A percentile compares a stretch with the other conserved stretches of the same genome.
phyloP scores from a whole-genome alignment of 2,888 invertebrate species.

The Tetropium fuscum region DNA sequence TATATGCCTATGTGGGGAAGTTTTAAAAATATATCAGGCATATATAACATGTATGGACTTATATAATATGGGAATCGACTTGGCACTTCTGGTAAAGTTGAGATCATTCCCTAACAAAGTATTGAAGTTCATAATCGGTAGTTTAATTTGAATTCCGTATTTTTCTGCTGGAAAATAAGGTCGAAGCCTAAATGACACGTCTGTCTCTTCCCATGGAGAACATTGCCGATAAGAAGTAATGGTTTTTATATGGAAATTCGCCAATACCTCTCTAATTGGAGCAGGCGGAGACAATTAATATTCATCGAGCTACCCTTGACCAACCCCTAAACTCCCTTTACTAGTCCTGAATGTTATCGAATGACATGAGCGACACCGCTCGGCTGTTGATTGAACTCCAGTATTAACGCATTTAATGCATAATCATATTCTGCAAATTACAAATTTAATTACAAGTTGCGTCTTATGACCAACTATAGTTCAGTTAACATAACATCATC shows the following conservation, averaged over 20 bases:
- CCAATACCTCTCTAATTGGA: slow-evolving; percentile 61
- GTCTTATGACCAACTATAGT: slow-evolving; percentile 20
- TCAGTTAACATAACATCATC: slow-evolving; percentile 14
- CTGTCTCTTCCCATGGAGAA: slow-evolving; percentile 34
- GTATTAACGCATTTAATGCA: slow-evolving; percentile 34
- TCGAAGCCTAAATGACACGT: slow-evolving; percentile 15
- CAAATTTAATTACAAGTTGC: slow-evolving; percentile 33
- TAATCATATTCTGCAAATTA: slow-evolving; percentile 31
- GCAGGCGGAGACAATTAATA: slow-evolving; percentile 62
- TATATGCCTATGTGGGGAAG: no score
- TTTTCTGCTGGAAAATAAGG: slow-evolving; percentile 20
- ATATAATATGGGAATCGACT: no score
- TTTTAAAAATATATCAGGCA: no score
- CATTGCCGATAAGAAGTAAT: slow-evolving; percentile 60
- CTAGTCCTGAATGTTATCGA: slow-evolving; percentile 17
- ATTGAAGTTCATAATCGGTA: no score
- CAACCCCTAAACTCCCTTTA: slow-evolving; percentile 11
- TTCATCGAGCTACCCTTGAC: slow-evolving; percentile 45
- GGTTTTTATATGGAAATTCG: slow-evolving; percentile 61
- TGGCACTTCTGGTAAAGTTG: no score
- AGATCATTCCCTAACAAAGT: no score
- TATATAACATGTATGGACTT: no score
- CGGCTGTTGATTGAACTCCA: slow-evolving; percentile 32
- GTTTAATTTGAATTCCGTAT: slow-evolving; percentile 23
- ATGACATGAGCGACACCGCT: slow-evolving; percentile 29